These are phyloP conservation scores for Mesoclemmys tuberculata DNA, from an alignment of 2,113 vertebrate genomes.

Conservation along the genomic window DNA sequence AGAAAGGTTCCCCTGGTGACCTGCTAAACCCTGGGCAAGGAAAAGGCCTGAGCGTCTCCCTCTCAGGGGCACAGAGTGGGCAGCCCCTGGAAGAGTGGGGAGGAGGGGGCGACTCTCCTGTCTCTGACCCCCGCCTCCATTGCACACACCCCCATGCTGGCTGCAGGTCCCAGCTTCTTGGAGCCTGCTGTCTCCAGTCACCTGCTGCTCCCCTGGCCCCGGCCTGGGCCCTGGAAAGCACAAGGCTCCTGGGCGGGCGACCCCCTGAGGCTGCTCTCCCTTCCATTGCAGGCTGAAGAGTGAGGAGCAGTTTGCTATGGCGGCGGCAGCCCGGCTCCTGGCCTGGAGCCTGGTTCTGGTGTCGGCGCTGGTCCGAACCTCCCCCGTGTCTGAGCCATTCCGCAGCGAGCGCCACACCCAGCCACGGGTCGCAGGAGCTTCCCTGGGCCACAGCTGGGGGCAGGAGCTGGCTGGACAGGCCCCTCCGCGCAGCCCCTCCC, in stretches of 20 bases:
- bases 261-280: background rate
- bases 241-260: rapidly evolving
- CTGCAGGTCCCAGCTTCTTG: background rate
- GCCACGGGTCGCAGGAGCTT: background rate
- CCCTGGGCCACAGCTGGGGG: background rate
- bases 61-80: background rate
- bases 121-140: background rate
- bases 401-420: background rate
- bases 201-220: background rate
- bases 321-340: background rate
- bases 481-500: background rate
- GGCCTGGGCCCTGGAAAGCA: background rate
- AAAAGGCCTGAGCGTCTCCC: too few relatives aligned
- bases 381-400: background rate
- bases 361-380: background rate
- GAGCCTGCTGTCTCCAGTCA: background rate
- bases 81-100: background rate
- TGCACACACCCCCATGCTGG: background rate
- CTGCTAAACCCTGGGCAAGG: too few relatives aligned
- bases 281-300: background rate
- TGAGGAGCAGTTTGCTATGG: constrained; percentile 44
- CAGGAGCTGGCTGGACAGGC: background rate
- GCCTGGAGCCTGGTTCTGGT: constrained; percentile 37
- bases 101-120: too few relatives aligned
- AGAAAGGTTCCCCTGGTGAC: background rate